phyloP scores from a whole-genome alignment of 1,140 invertebrate genomes.

The Dolichoris vasculosae region DNA sequence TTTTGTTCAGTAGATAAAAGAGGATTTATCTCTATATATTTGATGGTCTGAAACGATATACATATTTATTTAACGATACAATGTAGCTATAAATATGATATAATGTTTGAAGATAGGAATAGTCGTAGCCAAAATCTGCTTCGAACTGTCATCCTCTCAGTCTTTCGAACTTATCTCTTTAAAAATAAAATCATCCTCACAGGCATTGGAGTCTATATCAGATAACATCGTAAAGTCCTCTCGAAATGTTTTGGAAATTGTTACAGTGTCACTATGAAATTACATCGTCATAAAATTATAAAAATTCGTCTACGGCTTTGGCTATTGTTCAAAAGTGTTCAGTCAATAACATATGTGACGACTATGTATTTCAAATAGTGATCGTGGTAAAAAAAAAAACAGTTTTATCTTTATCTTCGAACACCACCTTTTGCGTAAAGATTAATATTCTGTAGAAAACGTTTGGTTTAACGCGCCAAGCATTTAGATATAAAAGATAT shows the following conservation, averaged over 20 bases:
- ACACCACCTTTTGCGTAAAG: neutral
- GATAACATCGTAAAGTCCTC: neutral
- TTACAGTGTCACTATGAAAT: neutral
- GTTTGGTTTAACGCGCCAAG: neutral
- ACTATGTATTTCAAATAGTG: neutral
- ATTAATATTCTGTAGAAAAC: neutral
- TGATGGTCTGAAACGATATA: neutral
- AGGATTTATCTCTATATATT: neutral
- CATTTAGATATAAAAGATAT: neutral
- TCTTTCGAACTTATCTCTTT: constrained; percentile 15
- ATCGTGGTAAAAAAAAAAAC: neutral
- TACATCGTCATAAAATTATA: neutral
- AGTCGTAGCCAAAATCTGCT: neutral
- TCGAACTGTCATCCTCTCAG: neutral
- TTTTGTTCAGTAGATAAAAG: neutral
- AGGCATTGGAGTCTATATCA: neutral
- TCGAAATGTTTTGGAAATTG: neutral
- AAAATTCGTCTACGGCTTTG: neutral
- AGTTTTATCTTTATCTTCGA: neutral
- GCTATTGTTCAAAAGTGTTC: neutral
- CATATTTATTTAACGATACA: constrained; percentile 2
- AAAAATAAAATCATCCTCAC: constrained; percentile 1
- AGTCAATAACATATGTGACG: neutral
- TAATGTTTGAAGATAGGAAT: constrained; percentile 4
- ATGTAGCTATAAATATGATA: constrained; percentile 1